Evolutionary conservation across 2,888 invertebrate species (phyloP).

Genomic region (Pachydiplax longipennis): DNA sequence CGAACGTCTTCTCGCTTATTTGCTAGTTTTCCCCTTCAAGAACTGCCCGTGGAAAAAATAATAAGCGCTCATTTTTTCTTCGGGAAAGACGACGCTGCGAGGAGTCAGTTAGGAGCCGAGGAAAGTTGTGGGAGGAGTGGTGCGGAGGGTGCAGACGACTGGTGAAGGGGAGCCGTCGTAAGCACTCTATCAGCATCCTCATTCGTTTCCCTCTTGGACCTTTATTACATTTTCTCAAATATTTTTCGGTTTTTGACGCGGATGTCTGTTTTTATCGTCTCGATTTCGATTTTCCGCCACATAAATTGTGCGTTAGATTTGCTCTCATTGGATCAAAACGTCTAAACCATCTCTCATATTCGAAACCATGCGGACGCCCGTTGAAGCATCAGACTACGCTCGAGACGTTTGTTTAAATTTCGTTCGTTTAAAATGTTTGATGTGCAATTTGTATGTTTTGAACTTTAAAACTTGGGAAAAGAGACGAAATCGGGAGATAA

Average conservation of each 20-base stretch:
- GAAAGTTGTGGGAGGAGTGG: neutral
- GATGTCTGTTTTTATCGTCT: neutral
- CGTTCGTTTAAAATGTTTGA: no score
- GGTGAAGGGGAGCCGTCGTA: neutral
- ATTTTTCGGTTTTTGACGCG: no score
- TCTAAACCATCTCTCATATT: neutral
- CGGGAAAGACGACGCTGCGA: neutral
- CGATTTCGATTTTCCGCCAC: neutral
- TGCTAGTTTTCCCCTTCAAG: neutral
- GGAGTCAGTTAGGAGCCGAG: neutral
- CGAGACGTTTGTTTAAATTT: no score
- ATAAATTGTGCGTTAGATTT: neutral
- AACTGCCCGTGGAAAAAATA: neutral
- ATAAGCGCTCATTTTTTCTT: neutral
- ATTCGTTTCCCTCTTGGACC: neutral
- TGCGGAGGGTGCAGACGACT: neutral
- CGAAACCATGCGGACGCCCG: no score
- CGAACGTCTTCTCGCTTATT: neutral
- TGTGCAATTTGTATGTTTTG: no score
- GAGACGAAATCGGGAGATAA: no score
- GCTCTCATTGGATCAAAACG: neutral
- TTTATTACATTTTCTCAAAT: neutral
- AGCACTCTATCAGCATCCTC: conserved; percentile 1
- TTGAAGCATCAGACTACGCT: no score
- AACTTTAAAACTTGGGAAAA: no score